Base-by-base conservation (phyloP, 2,113 vertebrate species). In the Hiodon tergisus region DNA sequence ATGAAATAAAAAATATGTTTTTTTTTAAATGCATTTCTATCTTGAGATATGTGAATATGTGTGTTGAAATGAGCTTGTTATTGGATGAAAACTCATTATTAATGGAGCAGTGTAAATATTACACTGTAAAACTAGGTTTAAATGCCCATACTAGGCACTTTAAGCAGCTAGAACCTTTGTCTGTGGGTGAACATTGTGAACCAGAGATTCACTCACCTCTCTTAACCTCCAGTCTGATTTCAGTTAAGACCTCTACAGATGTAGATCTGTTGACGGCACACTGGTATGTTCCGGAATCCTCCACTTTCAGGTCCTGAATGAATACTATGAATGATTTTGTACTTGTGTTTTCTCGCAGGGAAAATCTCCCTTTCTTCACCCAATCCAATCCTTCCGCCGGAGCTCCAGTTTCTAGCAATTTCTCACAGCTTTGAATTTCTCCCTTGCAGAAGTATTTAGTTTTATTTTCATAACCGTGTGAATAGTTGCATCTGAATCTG, bases 221-320 rank as follows among this genome's bases (percentile, higher is more conserved):
- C 81, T 75, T 73, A 0, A 81, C 71, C 16, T 11, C 8, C 3
- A 73, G 72, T 4, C 31, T 60, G n/a, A 66, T 54, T 75, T 46
- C 71, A 11, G 5, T 72, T 76, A 14, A 72, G 4, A 48, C 0
- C 3, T 4, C 67, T 7, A 3, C 55, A 17, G 11, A 8, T 47
- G 3, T 2, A 1, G 0, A 9, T 57, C 6, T 62, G 2, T 75
- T 46, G 9, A 58, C 77, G 5, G 46, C 47, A 58, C 87, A 87
- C 83, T 80, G 81, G 67, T 88, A 88, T 1, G 4, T 81, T 69
- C 87, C 85, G 78, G 80, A 79, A 80, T 88, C 83, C 0, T 72
- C 16, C 58, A 3, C 14, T 50, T 1, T 75, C 46, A 77, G 31
- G 13, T 78, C 3, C 0, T 3, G 13, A 73, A 88, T 83, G 66